Evolutionary conservation across 1,140 invertebrate species (phyloP), one percentile per base, ranked within the genome.

Genomic region (Uloborus diversus): DNA sequence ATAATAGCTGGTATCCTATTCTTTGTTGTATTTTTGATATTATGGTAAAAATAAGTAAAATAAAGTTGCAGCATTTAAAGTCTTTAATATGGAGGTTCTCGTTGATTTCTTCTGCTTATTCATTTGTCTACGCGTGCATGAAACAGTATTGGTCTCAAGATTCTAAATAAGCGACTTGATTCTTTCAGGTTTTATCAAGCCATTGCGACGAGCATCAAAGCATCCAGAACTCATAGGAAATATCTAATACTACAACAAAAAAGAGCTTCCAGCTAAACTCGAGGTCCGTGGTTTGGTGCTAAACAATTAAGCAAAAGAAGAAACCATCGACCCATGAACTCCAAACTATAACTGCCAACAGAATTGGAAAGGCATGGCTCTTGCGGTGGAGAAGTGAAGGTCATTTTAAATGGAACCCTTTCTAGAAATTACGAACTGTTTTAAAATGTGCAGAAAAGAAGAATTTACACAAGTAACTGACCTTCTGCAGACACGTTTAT

Each of bases 241-340:
- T 64, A 64, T 56, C 71, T 23, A 78, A 42, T 64, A 78, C 73
- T 66, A 78, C 73, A 65, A 65, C 49, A 62, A 4, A n/a, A 30
- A 78, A 78, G 73, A 78, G 73, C 73, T 78, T 78, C 73, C 73
- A 78, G 73, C 73, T 78, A 64, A 23, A 30, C 35, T 65, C 28
- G 42, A 61, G 73, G 47, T 42, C 47, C 37, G 30, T 62, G 73
- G 62, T 78, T 49, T 78, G 73, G 73, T 78, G 73, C 73, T 78
- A 78, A 65, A 25, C 20, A 27, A 65, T 65, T 56, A 42, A 78
- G 49, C 73, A 78, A 78, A 64, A 56, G 73, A 78, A 28, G 71
- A 75, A 75, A 75, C 71, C 71, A 75, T 78, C 56, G 73, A 78
- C 73, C 73, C n/a, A n/a, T n/a, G n/a, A n/a, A 78, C 73, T 56